A percentile compares a stretch with the other conserved stretches of the same genome.
Conservation (phyloP, 2,797 vertebrate genomes). For the Acridotheres tristis region DNA sequence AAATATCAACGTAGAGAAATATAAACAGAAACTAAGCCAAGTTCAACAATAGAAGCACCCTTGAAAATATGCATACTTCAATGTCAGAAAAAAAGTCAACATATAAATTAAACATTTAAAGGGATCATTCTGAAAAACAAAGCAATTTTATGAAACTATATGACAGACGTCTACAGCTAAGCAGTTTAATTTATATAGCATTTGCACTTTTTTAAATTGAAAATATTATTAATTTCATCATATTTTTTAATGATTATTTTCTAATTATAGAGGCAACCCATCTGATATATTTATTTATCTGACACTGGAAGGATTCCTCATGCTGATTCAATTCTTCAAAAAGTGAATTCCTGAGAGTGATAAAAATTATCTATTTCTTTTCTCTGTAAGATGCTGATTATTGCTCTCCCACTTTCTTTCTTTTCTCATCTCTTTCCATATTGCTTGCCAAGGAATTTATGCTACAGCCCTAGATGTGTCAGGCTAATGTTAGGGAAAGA, state of each 20-base stretch:
- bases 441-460: neutral
- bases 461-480: neutral
- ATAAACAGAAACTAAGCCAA: neutral
- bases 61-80: neutral
- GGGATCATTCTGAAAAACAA: neutral
- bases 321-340: neutral
- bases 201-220: neutral
- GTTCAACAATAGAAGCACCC: neutral
- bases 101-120: neutral
- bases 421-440: neutral
- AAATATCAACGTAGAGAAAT: neutral
- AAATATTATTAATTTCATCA: neutral
- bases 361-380: neutral
- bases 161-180: neutral
- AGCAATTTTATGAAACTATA: neutral
- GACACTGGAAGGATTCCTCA: neutral
- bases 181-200: neutral
- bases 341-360: neutral
- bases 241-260: neutral
- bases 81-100: neutral
- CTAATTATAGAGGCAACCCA: neutral
- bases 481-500: neutral
- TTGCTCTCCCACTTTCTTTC: neutral
- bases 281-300: neutral
- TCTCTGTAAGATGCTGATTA: neutral